phyloP scores from a whole-genome alignment of 2,113 vertebrate species.

The Gobio gobio region DNA sequence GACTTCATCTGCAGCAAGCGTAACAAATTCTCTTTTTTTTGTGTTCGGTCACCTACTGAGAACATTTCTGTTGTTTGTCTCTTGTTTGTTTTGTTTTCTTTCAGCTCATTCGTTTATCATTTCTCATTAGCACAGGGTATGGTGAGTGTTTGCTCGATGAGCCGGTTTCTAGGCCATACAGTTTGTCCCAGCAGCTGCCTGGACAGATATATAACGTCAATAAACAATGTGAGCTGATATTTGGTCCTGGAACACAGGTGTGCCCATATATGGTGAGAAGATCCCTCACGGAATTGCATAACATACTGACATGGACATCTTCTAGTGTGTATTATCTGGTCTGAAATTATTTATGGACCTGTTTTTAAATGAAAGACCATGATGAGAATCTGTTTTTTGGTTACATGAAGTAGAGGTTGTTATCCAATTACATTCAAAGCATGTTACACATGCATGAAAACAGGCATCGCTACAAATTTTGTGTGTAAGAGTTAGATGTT shows the following conservation, averaged over 20 bases:
- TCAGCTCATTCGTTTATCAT: constrained; percentile 77
- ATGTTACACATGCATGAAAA: not conserved
- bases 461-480: not conserved
- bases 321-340: constrained; percentile 26
- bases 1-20: not conserved
- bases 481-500: constrained; percentile 25
- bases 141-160: constrained; percentile 97
- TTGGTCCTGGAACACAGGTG: constrained; percentile 95
- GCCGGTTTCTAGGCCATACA: constrained; percentile 88
- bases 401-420: not conserved
- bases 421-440: not conserved
- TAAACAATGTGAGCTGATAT: constrained; percentile 99
- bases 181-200: constrained; percentile 89
- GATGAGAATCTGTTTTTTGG: not conserved
- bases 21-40: not conserved
- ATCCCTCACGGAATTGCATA: constrained; percentile 4
- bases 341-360: not conserved
- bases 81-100: constrained; percentile 68
- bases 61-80: constrained; percentile 61
- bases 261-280: constrained; percentile 98
- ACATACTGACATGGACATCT: constrained; percentile 22
- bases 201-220: constrained; percentile 93
- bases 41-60: not conserved
- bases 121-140: constrained; percentile 91
- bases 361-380: constrained; percentile 30